Evolutionary conservation across 2,888 invertebrate genomes (phyloP).

Genomic region (Geophilus truncorum): DNA sequence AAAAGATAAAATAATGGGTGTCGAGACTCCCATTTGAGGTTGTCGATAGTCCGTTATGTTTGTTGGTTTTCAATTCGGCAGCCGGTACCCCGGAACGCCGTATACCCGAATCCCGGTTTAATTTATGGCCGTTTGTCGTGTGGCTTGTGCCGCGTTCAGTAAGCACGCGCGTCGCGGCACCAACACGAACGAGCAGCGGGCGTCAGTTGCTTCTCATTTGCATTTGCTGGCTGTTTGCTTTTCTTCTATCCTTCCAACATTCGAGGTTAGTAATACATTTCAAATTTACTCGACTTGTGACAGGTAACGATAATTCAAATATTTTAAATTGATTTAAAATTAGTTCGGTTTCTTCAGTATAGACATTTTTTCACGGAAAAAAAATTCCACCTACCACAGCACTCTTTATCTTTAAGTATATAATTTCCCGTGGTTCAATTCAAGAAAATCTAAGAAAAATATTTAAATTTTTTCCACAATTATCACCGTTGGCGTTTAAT

Average conservation of each 20-base stretch:
- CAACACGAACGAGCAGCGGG: not conserved
- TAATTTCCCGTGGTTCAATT: not conserved
- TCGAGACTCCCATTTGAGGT: not conserved
- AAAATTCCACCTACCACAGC: not conserved
- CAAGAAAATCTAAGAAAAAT: not conserved
- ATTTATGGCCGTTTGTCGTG: slow-evolving; percentile 24
- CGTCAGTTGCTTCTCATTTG: slow-evolving; percentile 15
- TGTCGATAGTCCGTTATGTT: slow-evolving; percentile 1
- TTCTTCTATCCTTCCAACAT: not conserved
- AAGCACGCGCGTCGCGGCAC: slow-evolving; percentile 3
- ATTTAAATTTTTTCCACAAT: not conserved
- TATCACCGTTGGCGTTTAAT: slow-evolving; percentile 1
- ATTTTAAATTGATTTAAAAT: not conserved
- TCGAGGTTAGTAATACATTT: slow-evolving; percentile 8
- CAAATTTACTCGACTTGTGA: not conserved
- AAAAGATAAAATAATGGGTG: slow-evolving; percentile 9
- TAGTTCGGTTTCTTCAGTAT: not conserved
- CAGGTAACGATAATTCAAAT: slow-evolving; percentile 8
- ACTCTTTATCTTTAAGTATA: not conserved
- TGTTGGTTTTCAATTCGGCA: not conserved
- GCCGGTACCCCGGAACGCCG: not conserved
- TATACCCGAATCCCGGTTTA: not conserved
- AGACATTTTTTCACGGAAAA: not conserved
- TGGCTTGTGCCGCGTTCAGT: slow-evolving; percentile 24
- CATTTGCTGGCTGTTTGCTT: not conserved